Evolutionary conservation across 2,113 vertebrate species (phyloP), one percentile per base, ranked within the genome.

Genomic region (Ellobius talpinus): DNA sequence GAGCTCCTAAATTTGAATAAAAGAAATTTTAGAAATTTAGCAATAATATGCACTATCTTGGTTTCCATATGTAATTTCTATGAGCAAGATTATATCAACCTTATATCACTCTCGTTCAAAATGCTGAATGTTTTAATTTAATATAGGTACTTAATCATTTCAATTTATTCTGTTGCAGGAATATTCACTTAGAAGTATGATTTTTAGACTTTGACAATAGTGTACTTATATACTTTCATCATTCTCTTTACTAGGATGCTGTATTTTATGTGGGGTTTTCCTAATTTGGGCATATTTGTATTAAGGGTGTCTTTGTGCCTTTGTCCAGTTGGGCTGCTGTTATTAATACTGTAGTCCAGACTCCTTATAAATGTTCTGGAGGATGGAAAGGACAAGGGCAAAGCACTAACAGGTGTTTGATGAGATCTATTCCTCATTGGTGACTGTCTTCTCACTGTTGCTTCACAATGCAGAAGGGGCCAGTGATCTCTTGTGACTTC

Each of bases 161-260:
- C 21, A 85, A 84, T 79, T 79, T 72, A 36, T 70, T 12, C 23
- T 39, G 26, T 74, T 3, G 87, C 5, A 72, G 65, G 89, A 87
- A 72, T 3, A 58, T 85, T 26, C 73, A n/a, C 50, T 93, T 89
- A 50, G 17, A 65, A 88, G 85, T 55, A 63, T 89, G 26, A 85
- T 72, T 72, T 92, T 21, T 90, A 66, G 42, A n/a, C n/a, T 72
- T 70, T 81, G 96, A 86, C 88, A 87, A 70, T 81, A 70, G 33
- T 36, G 73, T 42, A 12, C 21, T 50, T 47, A 10, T n/a, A 86
- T 8, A 47, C 45, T 45, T 86, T 19, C 29, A 61, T 85, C 77
- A 66, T 77, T 90, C 3, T 19, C 3, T 52, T 81, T 72, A 45
- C 26, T 89, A 2, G 55, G 42, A 58, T 92, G 19, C 23, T 90